Base-by-base conservation (phyloP, 2,888 invertebrate species). In the Lepidonotus clava region DNA sequence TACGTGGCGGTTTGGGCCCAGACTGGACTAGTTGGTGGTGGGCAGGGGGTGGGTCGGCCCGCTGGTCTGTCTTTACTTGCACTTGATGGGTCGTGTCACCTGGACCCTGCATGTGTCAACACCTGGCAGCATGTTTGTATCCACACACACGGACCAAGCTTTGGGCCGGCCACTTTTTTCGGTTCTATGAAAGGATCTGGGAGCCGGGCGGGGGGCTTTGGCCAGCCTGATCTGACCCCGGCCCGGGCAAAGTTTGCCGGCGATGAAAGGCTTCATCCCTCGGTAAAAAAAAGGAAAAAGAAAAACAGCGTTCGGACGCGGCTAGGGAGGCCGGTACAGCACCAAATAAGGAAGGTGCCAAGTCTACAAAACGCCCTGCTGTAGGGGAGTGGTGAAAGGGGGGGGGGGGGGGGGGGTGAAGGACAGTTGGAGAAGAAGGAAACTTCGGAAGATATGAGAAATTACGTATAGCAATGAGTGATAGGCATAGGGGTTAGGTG, bases 51-150 rank as follows among this genome's bases (percentile, higher is more conserved):
- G 38, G 76, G 76, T 21, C 21, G 40, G 61, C 61, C 18, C n/a
- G 32, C 76, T 76, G 76, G 38, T 76, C 76, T 40, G 76, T 76
- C 76, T 76, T 76, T 76, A 76, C 76, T 76, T 76, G 76, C 76
- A 76, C 76, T 76, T 76, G 76, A 5, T 76, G 76, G 76, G 76
- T 24, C 76, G 76, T 76, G 76, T 76, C 76, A 76, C 76, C 76
- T 76, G 76, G 76, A 76, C 76, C 24, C 40, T 40, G 76, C 76
- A 76, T 76, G 76, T 76, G 76, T 76, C 76, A 76, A 40, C 76
- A 76, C 76, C 76, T 76, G 76, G 76, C 76, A 76, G 76, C 76
- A 76, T 76, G 76, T 76, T 76, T 76, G 76, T 76, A 76, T 76
- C 76, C 38, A 76, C 38, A 76, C 40, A 76, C 76, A 76, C 51